These are phyloP conservation scores for Sandelia bainsii DNA, from an alignment of 2,797 vertebrate genomes.

Conservation along the genomic window DNA sequence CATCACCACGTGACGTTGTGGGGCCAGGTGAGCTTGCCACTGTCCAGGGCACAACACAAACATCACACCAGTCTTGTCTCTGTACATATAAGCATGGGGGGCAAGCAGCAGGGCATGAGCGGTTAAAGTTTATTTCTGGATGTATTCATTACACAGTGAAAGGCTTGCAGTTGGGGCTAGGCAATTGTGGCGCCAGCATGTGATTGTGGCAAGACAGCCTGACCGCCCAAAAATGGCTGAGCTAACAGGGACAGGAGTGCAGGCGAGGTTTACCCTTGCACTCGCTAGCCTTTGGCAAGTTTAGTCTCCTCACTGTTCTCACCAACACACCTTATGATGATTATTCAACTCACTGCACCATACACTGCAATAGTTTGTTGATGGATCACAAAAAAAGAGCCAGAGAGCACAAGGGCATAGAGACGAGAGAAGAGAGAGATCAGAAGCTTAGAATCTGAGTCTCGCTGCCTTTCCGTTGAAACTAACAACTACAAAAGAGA, in stretches of 20 bases:
- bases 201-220: constrained; percentile 97
- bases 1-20: constrained; percentile 69
- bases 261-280: constrained; percentile 82
- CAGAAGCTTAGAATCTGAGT: constrained; percentile 42
- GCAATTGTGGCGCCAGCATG: constrained; percentile 91
- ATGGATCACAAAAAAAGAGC: constrained; percentile 32
- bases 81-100: constrained; percentile 73
- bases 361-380: constrained; percentile 75
- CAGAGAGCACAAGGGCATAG: constrained; percentile 37
- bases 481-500: constrained; percentile 55
- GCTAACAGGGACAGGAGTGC: constrained; percentile 87
- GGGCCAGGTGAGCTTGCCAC: constrained; percentile 80
- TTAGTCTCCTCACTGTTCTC: constrained; percentile 55
- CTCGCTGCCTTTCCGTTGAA: constrained; percentile 44
- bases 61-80: constrained; percentile 86
- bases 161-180: constrained; percentile 89
- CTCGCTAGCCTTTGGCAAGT: constrained; percentile 66
- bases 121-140: constrained; percentile 93
- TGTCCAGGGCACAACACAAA: constrained; percentile 76
- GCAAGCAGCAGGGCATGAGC: constrained; percentile 76
- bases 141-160: constrained; percentile 93
- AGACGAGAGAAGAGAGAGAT: constrained; percentile 44
- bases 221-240: constrained; percentile 95
- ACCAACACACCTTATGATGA: constrained; percentile 85
- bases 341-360: constrained; percentile 72